Evolutionary conservation across 1,140 invertebrate species (phyloP), one percentile per base, ranked within the genome.

Genomic region (Drosophila nasuta): DNA sequence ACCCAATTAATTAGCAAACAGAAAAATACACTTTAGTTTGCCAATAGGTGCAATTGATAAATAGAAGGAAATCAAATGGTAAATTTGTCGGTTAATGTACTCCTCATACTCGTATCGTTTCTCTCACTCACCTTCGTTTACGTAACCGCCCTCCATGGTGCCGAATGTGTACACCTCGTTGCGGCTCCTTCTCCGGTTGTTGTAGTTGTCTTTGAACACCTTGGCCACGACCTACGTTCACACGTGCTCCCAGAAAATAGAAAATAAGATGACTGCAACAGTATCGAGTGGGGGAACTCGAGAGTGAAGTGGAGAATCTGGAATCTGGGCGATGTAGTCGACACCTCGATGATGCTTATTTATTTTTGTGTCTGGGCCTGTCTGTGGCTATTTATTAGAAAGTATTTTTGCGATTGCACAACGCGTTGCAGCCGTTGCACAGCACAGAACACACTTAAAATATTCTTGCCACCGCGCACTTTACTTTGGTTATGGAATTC

Each of bases 111-210:
- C n/a, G n/a, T n/a, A n/a, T 51, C 5, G 5, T 62, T 62, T 63
- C 41, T 17, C 20, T 25, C 20, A 91, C 91, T 92, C 81, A 92
- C 91, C 91, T 92, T 92, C 91, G 74, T 91, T 92, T 69, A 92
- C 91, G 74, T 92, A 92, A 88, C 91, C 91, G 79, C 91, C 91
- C 77, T 92, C 91, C 91, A 92, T 92, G 80, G 91, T 92, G 87
- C 91, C 91, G 63, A 92, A 91, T 59, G 90, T 88, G 75, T 92
- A 92, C 90, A 92, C 85, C 81, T 91, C 91, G 91, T 80, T 89
- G 78, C 86, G 75, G 69, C 73, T 83, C 62, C 83, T 64, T 33
- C 43, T 87, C 51, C 76, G 65, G 10, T 57, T 75, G 46, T 41
- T 38, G 60, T 48, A 74, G 56, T 64, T 64, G 77, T 25, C 64